These are phyloP conservation scores for Theocolax elegans DNA, from an alignment of 1,140 invertebrate genomes.

Conservation along the genomic window DNA sequence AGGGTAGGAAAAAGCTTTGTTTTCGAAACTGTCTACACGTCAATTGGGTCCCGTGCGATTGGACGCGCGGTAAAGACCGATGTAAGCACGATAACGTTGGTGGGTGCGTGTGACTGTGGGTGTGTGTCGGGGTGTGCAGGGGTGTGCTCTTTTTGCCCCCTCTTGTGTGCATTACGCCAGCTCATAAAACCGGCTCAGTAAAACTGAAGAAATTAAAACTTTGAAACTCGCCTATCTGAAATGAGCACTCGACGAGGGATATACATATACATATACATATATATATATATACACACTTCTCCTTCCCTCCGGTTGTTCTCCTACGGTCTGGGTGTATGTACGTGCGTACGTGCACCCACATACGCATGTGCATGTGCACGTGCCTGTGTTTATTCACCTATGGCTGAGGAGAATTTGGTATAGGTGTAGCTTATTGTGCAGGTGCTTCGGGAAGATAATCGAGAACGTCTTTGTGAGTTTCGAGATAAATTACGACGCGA, in stretches of 20 bases:
- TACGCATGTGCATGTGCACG: not conserved
- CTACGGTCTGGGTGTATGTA: no score
- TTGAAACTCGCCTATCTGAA: conserved; percentile 57
- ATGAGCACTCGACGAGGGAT: conserved; percentile 53
- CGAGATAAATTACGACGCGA: no score
- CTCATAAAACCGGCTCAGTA: conserved; percentile 57
- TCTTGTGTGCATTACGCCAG: conserved; percentile 43
- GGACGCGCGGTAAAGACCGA: conserved; percentile 46
- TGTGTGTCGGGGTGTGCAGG: no score
- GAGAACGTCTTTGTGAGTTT: no score
- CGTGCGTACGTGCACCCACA: not conserved
- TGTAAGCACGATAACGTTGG: conserved; percentile 43
- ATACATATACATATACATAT: no score
- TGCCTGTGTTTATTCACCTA: not conserved
- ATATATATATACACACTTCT: no score
- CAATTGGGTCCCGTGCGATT: conserved; percentile 28
- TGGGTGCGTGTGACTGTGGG: not conserved
- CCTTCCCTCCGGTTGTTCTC: no score
- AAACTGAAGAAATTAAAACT: conserved; percentile 62
- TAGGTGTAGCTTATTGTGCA: no score
- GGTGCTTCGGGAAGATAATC: no score
- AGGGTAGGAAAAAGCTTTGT: conserved; percentile 5
- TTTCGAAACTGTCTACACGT: conserved; percentile 35
- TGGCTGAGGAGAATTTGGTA: no score
- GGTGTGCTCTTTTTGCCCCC: conserved; percentile 41